Conservation (phyloP, 2,888 invertebrate genomes). For the Sphaerophoria rueppellii region DNA sequence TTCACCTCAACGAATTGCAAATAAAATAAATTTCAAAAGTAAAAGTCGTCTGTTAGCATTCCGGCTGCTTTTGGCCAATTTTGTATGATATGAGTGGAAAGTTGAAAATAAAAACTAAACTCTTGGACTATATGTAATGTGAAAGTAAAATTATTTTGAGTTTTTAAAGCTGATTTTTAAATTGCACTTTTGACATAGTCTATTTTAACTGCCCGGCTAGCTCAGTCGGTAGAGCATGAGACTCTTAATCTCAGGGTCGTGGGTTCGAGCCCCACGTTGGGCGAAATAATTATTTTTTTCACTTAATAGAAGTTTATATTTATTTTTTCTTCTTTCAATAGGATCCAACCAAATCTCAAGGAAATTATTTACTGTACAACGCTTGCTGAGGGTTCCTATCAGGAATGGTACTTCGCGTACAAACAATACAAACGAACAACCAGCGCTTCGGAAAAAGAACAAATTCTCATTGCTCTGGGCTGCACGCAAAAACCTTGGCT, state of each 20-base stretch:
- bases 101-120: not conserved
- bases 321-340: slow-evolving; percentile 76
- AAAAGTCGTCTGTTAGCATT: too few species aligned
- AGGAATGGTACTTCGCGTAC: slow-evolving; percentile 88
- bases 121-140: too few species aligned
- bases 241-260: slow-evolving; percentile 83
- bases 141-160: too few species aligned
- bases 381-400: slow-evolving; percentile 85
- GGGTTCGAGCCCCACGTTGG: slow-evolving; percentile 78
- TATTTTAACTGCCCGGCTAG: slow-evolving; percentile 76
- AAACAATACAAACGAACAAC: slow-evolving; percentile 81
- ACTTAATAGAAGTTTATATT: not conserved
- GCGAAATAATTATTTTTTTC: slow-evolving; percentile 36
- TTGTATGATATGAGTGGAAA: too few species aligned
- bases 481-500: slow-evolving; percentile 84
- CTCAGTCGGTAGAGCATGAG: slow-evolving; percentile 82
- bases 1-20: not conserved
- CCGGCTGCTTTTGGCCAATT: too few species aligned
- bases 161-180: not conserved
- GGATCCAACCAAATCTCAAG: slow-evolving; percentile 86
- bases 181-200: not conserved
- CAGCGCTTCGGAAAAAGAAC: slow-evolving; percentile 85
- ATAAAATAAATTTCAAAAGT: too few species aligned
- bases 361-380: slow-evolving; percentile 87
- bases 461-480: slow-evolving; percentile 84